Conservation (phyloP, 2,113 vertebrate species). For the Chlamydotis undulata region DNA sequence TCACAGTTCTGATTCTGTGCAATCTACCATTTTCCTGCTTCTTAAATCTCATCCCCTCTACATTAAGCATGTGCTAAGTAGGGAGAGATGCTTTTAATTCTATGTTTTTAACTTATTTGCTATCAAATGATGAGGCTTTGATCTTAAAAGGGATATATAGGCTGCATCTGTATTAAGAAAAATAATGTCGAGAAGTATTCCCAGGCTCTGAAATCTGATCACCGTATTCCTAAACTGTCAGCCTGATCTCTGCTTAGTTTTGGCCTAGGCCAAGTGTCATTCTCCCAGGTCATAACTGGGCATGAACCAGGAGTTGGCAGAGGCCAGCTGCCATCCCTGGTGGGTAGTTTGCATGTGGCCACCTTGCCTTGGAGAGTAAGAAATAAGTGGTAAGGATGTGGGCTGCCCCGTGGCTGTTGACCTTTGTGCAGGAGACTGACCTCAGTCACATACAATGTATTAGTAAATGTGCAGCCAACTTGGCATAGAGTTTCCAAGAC, state of each 20-base stretch:
- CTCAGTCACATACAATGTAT: background rate
- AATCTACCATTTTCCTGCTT: background rate
- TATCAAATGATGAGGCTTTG: background rate
- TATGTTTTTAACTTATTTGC: background rate
- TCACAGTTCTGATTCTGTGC: background rate
- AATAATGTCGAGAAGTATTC: background rate
- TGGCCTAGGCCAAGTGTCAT: background rate
- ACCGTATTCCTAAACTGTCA: background rate
- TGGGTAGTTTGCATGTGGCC: background rate
- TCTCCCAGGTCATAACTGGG: background rate
- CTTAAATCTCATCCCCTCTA: background rate
- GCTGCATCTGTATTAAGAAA: background rate
- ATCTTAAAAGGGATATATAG: background rate
- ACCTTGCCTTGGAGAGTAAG: background rate
- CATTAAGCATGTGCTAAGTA: background rate
- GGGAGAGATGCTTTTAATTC: background rate
- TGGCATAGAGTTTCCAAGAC: background rate
- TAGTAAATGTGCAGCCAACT: background rate
- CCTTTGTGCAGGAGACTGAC: background rate
- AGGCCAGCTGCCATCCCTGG: background rate
- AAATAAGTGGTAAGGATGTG: background rate
- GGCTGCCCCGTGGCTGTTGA: background rate
- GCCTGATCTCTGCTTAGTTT: background rate
- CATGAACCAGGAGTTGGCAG: background rate
- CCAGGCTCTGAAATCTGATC: background rate